These are phyloP conservation scores for Lacerta agilis DNA, from an alignment of 2,797 vertebrate genomes.

Conservation along the genomic window DNA sequence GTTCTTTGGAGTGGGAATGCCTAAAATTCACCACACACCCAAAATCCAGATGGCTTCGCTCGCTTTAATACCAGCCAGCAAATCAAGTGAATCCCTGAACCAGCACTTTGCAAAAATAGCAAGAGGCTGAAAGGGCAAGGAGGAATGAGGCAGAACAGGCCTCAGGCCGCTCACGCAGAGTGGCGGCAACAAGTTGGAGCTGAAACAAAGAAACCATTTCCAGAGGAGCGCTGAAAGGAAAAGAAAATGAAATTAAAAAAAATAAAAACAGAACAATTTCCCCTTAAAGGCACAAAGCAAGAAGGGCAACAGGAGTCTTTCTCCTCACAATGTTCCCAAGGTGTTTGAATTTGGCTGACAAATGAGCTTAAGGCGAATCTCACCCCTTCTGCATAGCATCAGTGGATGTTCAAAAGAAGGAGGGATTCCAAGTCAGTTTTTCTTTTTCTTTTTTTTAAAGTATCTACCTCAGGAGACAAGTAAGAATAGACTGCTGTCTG, in stretches of 20 bases:
- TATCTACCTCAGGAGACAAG: not conserved
- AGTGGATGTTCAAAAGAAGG: conserved; percentile 19
- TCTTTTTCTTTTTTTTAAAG: not conserved
- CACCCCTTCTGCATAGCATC: conserved; percentile 14
- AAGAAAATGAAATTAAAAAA: not conserved
- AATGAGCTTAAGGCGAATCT: conserved; percentile 22
- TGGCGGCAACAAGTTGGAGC: accelerated
- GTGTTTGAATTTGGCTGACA: not conserved
- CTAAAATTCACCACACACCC: too few species aligned
- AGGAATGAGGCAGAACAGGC: not conserved
- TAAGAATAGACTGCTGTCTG: not conserved
- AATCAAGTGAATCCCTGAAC: conserved; percentile 11
- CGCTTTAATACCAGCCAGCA: not conserved
- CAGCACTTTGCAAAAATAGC: not conserved
- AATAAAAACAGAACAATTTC: not conserved
- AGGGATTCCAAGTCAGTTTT: not conserved
- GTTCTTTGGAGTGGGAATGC: too few species aligned
- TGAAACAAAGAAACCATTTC: not conserved
- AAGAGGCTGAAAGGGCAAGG: not conserved
- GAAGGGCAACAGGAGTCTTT: conserved; percentile 22
- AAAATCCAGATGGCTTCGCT: not conserved
- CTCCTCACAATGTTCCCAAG: conserved; percentile 40
- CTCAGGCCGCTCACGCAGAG: not conserved
- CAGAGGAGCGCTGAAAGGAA: not conserved
- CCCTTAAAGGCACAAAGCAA: conserved; percentile 35